A percentile compares a stretch with the other conserved stretches of the same genome.
phyloP scores from a whole-genome alignment of 2,888 invertebrate species.

The Nebria brevicollis region DNA sequence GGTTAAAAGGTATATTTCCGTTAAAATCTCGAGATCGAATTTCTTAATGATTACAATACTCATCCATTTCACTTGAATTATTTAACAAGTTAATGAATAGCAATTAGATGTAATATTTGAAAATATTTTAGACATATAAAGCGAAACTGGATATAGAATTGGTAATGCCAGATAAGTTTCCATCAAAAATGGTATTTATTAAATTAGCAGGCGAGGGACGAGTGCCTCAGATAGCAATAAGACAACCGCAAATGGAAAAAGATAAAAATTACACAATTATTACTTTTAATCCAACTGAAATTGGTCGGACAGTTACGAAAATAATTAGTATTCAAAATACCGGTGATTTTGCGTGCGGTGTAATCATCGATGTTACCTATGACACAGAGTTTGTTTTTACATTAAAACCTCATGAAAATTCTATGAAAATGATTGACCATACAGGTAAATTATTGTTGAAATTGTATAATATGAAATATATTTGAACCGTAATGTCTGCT shows the following conservation, averaged over 20 bases:
- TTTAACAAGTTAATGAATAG: too few species aligned
- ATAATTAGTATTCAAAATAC: slow-evolving; percentile 59
- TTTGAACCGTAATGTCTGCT: slow-evolving; percentile 14
- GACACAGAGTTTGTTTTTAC: slow-evolving; percentile 52
- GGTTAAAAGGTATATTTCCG: too few species aligned
- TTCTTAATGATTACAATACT: too few species aligned
- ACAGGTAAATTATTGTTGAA: slow-evolving; percentile 17
- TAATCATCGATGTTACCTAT: slow-evolving; percentile 59
- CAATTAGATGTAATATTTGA: too few species aligned
- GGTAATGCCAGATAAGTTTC: slow-evolving; percentile 52
- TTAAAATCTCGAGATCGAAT: too few species aligned
- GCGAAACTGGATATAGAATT: slow-evolving; percentile 54
- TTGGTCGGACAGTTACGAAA: slow-evolving; percentile 52
- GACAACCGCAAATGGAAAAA: slow-evolving; percentile 55
- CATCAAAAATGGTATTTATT: slow-evolving; percentile 53
- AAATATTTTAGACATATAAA: slow-evolving; percentile 54
- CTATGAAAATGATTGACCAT: slow-evolving; percentile 41
- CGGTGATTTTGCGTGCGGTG: slow-evolving; percentile 59
- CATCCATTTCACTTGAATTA: too few species aligned
- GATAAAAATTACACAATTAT: slow-evolving; percentile 52
- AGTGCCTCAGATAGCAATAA: slow-evolving; percentile 61
- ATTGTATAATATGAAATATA: neutral
- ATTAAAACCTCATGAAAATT: slow-evolving; percentile 45
- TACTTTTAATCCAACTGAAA: slow-evolving; percentile 58
- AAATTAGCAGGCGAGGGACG: slow-evolving; percentile 61